Base-by-base conservation (phyloP, 2,888 invertebrate species). In the Elaeidobius kamerunicus region DNA sequence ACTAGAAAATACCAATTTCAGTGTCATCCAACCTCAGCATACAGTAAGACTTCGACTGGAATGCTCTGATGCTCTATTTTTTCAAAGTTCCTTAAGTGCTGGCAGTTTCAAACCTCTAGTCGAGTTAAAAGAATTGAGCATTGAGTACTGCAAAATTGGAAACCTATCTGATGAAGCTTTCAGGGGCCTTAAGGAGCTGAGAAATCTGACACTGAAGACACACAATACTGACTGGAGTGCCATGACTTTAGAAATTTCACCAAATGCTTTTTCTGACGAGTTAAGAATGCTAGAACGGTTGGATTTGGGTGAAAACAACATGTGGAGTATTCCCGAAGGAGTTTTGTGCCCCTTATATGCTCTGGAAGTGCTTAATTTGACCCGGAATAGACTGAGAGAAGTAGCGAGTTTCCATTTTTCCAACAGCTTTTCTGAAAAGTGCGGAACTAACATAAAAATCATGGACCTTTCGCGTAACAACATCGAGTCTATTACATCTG, bases 161-260 rank as follows among this genome's bases (percentile, higher is more conserved):
- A 88, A 88, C 68, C 77, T 90, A 52, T 86, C 88, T 54, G 84
- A 86, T 64, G 88, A 87, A 51, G 87, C 90, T n/a, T 88, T 91
- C 67, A 81, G 83, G 36, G 89, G 89, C 38, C 79, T 91, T 34
- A 82, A 84, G 53, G 85, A 88, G 69, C 77, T 91, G 56, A 78
- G 86, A 61, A 87, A 88, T 70, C 76, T 91, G 52, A 89, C 90
- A 36, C 81, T 91, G 59, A 80, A 86, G 65, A 89, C 89, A 43
- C 88, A 89, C 74, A 89, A 89, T 73, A 88, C 86, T 34, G 87
- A 88, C 69, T 88, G 88, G 86, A 85, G 87, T 32, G 83, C 87
- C 44, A 86, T 88, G 82, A 83, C 86, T 46, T 76, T 89, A 57
- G 86, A 88, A 69, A 80, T 89, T 57, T 84, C 86, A 32, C 79